Evolutionary conservation across 2,113 vertebrate species (phyloP).

Genomic region (Cephalopterus ornatus): DNA sequence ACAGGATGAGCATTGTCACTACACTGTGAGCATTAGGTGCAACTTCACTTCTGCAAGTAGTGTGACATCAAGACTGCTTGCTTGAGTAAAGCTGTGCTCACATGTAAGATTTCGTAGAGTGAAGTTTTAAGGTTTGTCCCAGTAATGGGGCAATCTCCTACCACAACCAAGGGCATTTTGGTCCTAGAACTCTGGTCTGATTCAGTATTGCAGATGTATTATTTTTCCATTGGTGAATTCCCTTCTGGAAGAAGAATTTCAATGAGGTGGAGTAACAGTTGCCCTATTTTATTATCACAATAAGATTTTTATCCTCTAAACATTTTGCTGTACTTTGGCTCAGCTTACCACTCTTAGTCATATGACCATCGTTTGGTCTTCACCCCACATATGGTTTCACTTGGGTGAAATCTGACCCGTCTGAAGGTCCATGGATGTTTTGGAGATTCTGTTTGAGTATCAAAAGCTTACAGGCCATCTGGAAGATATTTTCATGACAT

Average conservation of each 20-base stretch:
- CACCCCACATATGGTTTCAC: not conserved
- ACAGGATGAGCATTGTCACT: not conserved
- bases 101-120: not conserved
- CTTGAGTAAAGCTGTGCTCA: not conserved
- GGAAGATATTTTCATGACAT: not conserved
- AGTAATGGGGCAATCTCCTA: not conserved
- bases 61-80: not conserved
- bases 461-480: not conserved
- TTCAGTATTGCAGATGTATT: not conserved
- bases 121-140: not conserved
- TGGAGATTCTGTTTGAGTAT: not conserved
- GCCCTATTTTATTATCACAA: not conserved
- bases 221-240: not conserved
- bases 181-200: not conserved
- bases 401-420: not conserved
- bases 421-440: not conserved
- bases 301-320: not conserved
- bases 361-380: not conserved
- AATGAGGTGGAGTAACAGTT: not conserved
- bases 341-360: not conserved
- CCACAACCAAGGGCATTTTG: not conserved
- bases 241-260: not conserved
- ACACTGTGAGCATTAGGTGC: not conserved
- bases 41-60: not conserved
- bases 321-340: not conserved